phyloP scores from a whole-genome alignment of 2,888 invertebrate genomes.

The Epicampocera succincta region DNA sequence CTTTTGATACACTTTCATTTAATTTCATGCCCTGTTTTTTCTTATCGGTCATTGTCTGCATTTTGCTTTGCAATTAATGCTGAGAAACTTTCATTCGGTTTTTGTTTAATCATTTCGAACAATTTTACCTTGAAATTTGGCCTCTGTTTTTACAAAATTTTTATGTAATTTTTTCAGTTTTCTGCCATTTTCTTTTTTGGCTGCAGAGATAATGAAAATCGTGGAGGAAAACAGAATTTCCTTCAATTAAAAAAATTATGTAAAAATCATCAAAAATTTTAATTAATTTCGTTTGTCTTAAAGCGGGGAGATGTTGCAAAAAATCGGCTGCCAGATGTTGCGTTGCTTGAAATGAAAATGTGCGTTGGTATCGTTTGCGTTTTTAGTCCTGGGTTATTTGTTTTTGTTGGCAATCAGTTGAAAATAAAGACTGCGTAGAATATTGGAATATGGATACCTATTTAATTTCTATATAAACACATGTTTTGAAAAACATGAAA shows the following conservation, averaged over 20 bases:
- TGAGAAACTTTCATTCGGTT: conserved; percentile 24
- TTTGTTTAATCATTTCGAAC: conserved; percentile 44
- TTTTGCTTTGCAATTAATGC: conserved; percentile 60
- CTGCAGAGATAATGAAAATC: conserved; percentile 64
- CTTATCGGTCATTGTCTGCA: conserved; percentile 55
- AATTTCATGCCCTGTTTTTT: conserved; percentile 39
- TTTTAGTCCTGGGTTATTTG: no score
- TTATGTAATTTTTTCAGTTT: background rate
- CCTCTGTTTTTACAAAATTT: background rate
- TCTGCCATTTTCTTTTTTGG: conserved; percentile 17
- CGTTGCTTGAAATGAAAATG: background rate
- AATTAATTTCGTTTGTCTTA: conserved; percentile 53
- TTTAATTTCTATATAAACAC: no score
- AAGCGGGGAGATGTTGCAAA: conserved; percentile 1
- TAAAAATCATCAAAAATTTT: conserved; percentile 53
- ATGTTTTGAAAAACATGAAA: no score
- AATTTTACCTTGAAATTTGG: conserved; percentile 58
- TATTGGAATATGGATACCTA: no score
- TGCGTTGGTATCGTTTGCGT: no score
- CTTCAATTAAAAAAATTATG: conserved; percentile 65
- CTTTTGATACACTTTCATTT: no score
- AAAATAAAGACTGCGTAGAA: no score
- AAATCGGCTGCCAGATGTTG: conserved; percentile 54
- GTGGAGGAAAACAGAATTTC: conserved; percentile 38
- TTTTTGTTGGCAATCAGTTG: no score